Evolutionary conservation across 2,888 invertebrate species (phyloP), one percentile per base, ranked within the genome.

Genomic region (Willowsia nigromaculata): DNA sequence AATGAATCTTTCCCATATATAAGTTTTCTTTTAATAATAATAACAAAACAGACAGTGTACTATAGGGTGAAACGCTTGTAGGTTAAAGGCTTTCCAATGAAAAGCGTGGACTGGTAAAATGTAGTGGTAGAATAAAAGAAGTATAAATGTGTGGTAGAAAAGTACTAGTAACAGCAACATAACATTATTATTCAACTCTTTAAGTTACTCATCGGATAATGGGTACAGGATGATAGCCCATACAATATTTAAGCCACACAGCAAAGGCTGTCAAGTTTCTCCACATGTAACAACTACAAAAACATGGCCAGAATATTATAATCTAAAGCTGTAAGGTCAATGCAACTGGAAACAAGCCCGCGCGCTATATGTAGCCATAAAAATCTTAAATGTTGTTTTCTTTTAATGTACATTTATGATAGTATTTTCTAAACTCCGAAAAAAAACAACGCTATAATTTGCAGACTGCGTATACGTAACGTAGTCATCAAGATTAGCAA

Each of bases 1-100:
- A 92, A 92, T 92, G 92, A 91, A 91, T 91, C 88, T 90, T 90
- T 89, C 82, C 68, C 65, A 50, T 65, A 37, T 33, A 50, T 50
- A 76, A 25, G 47, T 76, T 76, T 80, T 33, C 22, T 50, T n/a
- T 47, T 86, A 68, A 86, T 68, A 80, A 86, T 40, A 81, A 50
- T 33, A 81, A 50, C 81, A 40, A 37, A 40, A 47, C 40, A 27
- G 1, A 27, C 22, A 53, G 53, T n/a, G n/a, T 56, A 80, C 80
- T 56, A 53, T 56, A 18, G 5, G 22, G 22, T 33, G 37, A 50
- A 27, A 25, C 27, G 76, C 56, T 80, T 30, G 53, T 37, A 53
- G 83, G 83, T 68, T 83, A 71, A 83, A 83, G 71, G 53, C 53
- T 71, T 71, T 68, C 30, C 37, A 27, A 56, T 56, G 18, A 50